Evolutionary conservation across 2,888 invertebrate species (phyloP), one percentile per base, ranked within the genome.

Genomic region (Ennomos quercinarius): DNA sequence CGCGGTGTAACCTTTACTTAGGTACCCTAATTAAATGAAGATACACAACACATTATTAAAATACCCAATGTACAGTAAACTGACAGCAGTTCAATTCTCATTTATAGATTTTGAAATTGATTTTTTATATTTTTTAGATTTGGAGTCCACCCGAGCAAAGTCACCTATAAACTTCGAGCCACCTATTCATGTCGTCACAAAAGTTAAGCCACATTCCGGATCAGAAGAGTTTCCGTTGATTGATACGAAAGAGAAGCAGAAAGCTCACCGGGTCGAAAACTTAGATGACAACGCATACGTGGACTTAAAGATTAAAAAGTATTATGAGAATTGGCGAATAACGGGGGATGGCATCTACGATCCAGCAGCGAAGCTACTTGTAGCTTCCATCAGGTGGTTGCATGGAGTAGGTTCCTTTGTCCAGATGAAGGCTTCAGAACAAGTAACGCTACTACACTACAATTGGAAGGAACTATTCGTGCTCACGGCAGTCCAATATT

Each of bases 391-490:
- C 1, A 95, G 96, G 80, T 98, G 97, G 97, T 95, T 96, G 0
- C 93, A 95, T 67, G 95, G 95, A 49, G 95, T 97, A 49, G 95
- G 96, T 0, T 95, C 96, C 0, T 97, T 97, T 80, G 84, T 95
- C 11, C 95, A 96, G 80, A 94, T 96, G 68, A 81, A 83, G 49
- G 67, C 72, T 1, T 67, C 94, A 47, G 97, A 97, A 73, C 97
- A 97, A 78, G 94, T 95, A 0, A 93, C 94, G 50, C 91, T 98
- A 40, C 85, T 98, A 52, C 95, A 96, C 74, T 95, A 95, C 76
- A 95, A 96, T 36, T 98, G 98, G 98, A 95, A 95, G 72, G 97
- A 97, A 79, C 85, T 98, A 5, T 97, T 97, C 80, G 94, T 97
- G 1, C 83, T 98, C 9, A 97, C 96, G 36, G 96, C 97, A 9